Conservation (phyloP, 2,888 invertebrate species). For the Phyllotreta cruciferae region DNA sequence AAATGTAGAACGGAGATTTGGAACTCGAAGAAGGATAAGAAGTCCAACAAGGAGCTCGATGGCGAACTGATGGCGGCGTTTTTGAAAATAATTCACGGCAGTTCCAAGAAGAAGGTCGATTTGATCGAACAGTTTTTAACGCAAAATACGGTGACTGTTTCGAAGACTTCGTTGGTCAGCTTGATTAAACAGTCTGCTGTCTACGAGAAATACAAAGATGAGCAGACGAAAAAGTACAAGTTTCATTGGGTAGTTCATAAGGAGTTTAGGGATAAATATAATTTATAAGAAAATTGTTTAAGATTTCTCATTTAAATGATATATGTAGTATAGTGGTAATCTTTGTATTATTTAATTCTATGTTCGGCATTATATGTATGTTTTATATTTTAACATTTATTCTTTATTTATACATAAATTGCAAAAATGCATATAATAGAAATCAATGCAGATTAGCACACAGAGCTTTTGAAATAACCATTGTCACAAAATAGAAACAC, state of each 20-base stretch:
- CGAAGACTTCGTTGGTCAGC: conserved; percentile 61
- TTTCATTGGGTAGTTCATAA: conserved; percentile 72
- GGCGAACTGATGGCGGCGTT: conserved; percentile 68
- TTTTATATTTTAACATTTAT: too few relatives aligned
- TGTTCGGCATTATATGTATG: too few relatives aligned
- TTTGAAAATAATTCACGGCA: conserved; percentile 73
- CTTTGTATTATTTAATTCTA: too few relatives aligned
- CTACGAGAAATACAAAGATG: conserved; percentile 66
- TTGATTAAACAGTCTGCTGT: conserved; percentile 69
- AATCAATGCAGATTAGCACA: too few relatives aligned
- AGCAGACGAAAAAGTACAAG: conserved; percentile 64
- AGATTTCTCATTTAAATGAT: neutral
- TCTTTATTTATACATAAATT: too few relatives aligned
- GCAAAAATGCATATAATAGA: too few relatives aligned
- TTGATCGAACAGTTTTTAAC: conserved; percentile 70
- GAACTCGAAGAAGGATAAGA: conserved; percentile 35
- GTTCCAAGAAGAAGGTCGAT: conserved; percentile 64
- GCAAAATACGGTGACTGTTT: conserved; percentile 49
- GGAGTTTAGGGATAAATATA: conserved; percentile 64
- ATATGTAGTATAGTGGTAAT: neutral
- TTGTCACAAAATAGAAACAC: too few relatives aligned
- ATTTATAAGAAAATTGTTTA: conserved; percentile 41
- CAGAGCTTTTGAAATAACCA: too few relatives aligned
- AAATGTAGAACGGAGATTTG: conserved; percentile 49
- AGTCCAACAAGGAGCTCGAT: conserved; percentile 52